Base-by-base conservation (phyloP, 2,888 invertebrate genomes). In the Nasonia oneida region DNA sequence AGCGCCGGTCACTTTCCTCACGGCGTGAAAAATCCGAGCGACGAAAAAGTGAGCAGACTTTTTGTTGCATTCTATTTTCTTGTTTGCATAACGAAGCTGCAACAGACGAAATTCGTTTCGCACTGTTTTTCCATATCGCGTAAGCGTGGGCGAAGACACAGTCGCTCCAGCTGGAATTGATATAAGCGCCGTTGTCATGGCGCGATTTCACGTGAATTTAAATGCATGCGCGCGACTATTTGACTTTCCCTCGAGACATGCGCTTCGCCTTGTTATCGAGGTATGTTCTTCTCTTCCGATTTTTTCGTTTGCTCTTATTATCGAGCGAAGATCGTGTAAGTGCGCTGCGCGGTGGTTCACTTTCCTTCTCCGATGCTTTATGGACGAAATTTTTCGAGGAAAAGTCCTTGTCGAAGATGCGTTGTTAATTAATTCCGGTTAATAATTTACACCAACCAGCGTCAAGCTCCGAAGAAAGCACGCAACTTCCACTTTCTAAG, bases 121-220 rank as follows among this genome's bases (percentile, higher is more conserved):
- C 37, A 47, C 15, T 23, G 61, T 15, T 29, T 29, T 14, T 53
- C 75, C 53, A 12, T n/a, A 73, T 73, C 1, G n/a, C 37, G 37
- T 5, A 15, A 39, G 10, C 42, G 71, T 71, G 39, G 39, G 42
- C 71, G 15, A 8, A n/a, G 23, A 15, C 37, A 73, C 71, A 73
- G 53, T 75, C 75, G 53, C 23, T 10, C 33, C n/a, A 15, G 23
- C 50, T 64, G 10, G 12, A 10, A 64, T 61, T 23, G 23, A 75
- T 50, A 18, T 1, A 6, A 29, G 29, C 50, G 42, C 0, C 18
- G 23, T 0, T 74, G 47, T 23, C 12, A 15, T 18, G 50, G 14
- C 12, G 14, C 53, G 53, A 75, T 76, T 76, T 76, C 76, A 76
- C 76, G 57, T 39, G 77, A 77, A 77, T 77, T 77, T 39, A 77